A percentile compares a stretch with the other conserved stretches of the same genome.
Conservation (phyloP, 2,113 vertebrate species). For the Lepisosteus oculatus region DNA sequence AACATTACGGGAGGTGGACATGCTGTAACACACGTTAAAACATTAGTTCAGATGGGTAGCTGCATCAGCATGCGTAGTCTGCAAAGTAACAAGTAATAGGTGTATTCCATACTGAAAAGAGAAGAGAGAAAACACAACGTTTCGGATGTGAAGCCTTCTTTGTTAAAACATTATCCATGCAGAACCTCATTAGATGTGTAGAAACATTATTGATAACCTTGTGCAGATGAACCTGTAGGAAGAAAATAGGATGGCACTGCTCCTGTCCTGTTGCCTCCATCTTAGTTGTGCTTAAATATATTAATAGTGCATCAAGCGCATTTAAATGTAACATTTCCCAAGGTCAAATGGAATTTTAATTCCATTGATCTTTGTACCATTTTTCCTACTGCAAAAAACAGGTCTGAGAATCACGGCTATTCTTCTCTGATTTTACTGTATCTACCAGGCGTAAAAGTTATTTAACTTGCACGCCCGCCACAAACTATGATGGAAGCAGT, state of each 20-base stretch:
- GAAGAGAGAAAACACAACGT: too few species aligned
- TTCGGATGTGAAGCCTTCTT: too few species aligned
- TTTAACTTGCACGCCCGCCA: neutral
- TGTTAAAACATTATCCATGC: neutral
- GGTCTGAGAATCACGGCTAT: too few species aligned
- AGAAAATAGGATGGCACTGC: neutral
- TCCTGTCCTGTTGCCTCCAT: neutral
- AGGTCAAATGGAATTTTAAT: conserved; percentile 8
- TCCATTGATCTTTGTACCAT: neutral
- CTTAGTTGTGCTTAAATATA: conserved; percentile 5
- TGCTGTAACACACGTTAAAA: neutral
- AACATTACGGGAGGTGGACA: neutral
- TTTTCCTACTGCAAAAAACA: neutral
- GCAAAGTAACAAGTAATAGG: too few species aligned
- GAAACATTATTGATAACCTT: conserved; percentile 4
- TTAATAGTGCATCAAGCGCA: neutral
- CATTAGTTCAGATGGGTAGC: too few species aligned
- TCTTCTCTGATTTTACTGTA: neutral
- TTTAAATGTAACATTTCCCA: conserved; percentile 8
- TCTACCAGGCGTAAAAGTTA: neutral
- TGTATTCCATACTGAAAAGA: too few species aligned
- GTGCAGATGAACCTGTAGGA: neutral
- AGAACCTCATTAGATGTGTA: neutral
- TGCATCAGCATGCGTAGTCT: too few species aligned
- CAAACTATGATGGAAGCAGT: too few species aligned